Conservation (phyloP, 2,113 vertebrate species). For the Urocitellus parryii region DNA sequence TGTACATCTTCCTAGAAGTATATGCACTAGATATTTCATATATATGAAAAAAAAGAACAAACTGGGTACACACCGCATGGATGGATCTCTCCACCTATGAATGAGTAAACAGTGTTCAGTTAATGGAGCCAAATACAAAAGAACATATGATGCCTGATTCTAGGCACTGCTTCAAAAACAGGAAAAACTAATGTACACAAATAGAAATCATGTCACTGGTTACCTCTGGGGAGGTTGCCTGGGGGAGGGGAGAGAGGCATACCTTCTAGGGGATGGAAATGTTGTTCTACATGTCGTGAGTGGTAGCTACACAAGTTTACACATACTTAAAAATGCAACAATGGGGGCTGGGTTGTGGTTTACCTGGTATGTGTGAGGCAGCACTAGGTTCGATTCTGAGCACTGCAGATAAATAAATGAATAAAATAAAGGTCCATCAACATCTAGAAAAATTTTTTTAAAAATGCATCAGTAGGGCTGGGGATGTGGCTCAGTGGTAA, state of each 20-base stretch:
- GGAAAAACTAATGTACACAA: constrained; percentile 9
- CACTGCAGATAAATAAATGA: no score
- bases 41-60: no score
- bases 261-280: background rate
- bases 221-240: background rate
- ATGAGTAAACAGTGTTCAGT: background rate
- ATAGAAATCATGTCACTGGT: background rate
- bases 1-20: background rate
- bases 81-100: background rate
- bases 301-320: background rate
- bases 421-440: no score
- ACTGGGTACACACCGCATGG: background rate
- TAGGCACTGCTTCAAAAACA: background rate
- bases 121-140: background rate
- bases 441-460: no score
- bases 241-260: background rate
- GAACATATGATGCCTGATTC: background rate
- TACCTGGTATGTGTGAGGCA: no score
- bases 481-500: no score
- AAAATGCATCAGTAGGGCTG: no score
- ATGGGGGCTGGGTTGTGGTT: no score
- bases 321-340: constrained; percentile 27
- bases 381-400: no score
- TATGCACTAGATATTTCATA: background rate
- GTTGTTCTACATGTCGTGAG: background rate